Percentiles rank a stretch among this genome's conserved stretches.
These are phyloP conservation scores for Molorchus minor DNA, from an alignment of 2,888 invertebrate species.

Conservation along the genomic window DNA sequence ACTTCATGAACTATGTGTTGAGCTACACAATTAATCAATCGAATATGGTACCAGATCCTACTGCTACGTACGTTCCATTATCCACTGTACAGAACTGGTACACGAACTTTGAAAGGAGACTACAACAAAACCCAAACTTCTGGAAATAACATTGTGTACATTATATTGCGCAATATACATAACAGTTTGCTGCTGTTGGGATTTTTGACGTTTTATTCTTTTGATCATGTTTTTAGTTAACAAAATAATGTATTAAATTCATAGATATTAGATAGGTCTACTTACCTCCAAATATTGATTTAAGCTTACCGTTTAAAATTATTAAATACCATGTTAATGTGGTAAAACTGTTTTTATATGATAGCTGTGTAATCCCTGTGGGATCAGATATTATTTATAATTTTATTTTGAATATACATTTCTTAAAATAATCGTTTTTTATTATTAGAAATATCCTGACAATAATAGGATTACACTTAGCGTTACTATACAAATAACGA, in stretches of 20 bases:
- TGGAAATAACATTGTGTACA: constrained; percentile 77
- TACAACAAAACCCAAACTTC: constrained; percentile 92
- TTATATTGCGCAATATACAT: too few species aligned
- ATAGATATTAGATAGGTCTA: too few species aligned
- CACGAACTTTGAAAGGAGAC: constrained; percentile 86
- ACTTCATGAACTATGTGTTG: constrained; percentile 89
- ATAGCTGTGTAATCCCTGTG: constrained; percentile 23
- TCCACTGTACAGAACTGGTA: constrained; percentile 93
- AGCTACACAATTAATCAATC: constrained; percentile 86
- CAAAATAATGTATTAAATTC: too few species aligned
- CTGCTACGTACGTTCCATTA: constrained; percentile 86
- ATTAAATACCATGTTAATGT: background rate
- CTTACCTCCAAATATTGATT: too few species aligned
- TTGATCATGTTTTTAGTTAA: too few species aligned
- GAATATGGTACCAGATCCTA: constrained; percentile 81
- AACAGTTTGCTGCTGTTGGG: too few species aligned
- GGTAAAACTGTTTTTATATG: constrained; percentile 3
- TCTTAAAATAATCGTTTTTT: constrained; percentile 10
- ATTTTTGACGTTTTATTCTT: too few species aligned
- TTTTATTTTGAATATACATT: constrained; percentile 31
- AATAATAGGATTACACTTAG: background rate
- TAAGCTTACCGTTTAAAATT: too few species aligned
- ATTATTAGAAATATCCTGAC: background rate
- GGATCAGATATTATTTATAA: constrained; percentile 31
- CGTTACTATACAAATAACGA: background rate